These are phyloP conservation scores for Clanis bilineata DNA, from an alignment of 2,888 invertebrate genomes.

Conservation along the genomic window DNA sequence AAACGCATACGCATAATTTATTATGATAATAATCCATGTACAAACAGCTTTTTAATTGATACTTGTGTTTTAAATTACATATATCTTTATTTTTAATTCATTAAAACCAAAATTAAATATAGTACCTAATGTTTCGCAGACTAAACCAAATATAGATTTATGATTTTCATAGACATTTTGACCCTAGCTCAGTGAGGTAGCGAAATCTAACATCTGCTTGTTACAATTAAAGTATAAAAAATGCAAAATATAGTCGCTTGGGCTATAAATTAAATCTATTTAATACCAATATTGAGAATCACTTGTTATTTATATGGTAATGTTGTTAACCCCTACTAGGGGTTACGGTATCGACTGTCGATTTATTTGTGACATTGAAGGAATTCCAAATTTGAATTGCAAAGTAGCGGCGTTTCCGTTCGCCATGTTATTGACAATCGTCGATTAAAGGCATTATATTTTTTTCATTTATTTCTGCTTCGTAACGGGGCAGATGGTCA, in stretches of 20 bases:
- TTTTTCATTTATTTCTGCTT: slow-evolving; percentile 52
- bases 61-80: too few species aligned
- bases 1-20: too few species aligned
- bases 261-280: slow-evolving; percentile 41
- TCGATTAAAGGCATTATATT: slow-evolving; percentile 59
- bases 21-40: too few species aligned
- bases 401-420: slow-evolving; percentile 58
- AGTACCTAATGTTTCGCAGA: too few species aligned
- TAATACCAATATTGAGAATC: slow-evolving; percentile 29
- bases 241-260: slow-evolving; percentile 44
- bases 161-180: not conserved
- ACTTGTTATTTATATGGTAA: slow-evolving; percentile 76
- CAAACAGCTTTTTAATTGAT: too few species aligned
- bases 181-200: not conserved
- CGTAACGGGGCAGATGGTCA: slow-evolving; percentile 59
- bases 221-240: slow-evolving; percentile 36
- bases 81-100: too few species aligned
- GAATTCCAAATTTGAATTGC: slow-evolving; percentile 72
- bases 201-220: slow-evolving; percentile 38
- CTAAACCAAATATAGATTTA: too few species aligned
- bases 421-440: slow-evolving; percentile 61
- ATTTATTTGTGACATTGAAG: slow-evolving; percentile 63
- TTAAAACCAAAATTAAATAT: too few species aligned
- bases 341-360: slow-evolving; percentile 45
- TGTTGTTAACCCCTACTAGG: slow-evolving; percentile 51